A percentile compares a stretch with the other conserved stretches of the same genome.
Evolutionary conservation across 2,113 vertebrate genomes (phyloP).

Genomic region (Atherinomorus stipes): DNA sequence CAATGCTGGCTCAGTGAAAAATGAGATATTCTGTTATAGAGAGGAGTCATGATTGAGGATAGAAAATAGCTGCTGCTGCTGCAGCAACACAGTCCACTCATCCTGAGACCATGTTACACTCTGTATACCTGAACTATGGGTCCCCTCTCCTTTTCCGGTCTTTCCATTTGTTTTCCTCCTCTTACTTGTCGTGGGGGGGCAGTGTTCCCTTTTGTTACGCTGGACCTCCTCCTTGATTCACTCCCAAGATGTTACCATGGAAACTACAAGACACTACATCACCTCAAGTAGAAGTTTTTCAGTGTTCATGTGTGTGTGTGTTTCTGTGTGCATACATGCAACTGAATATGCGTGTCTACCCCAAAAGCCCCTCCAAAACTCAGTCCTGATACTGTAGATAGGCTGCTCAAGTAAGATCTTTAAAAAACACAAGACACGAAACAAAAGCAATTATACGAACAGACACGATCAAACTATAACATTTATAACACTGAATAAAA

Average conservation of each 20-base stretch:
- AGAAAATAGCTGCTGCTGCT: conserved; percentile 4
- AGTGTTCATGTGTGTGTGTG: conserved; percentile 36
- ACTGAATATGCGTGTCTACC: conserved; percentile 10
- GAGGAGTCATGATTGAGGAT: conserved; percentile 30
- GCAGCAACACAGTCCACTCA: conserved; percentile 5
- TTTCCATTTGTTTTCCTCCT: conserved; percentile 38
- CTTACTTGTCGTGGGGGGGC: conserved; percentile 72
- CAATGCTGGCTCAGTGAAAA: conserved; percentile 21
- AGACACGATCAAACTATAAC: not conserved
- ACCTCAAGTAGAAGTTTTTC: conserved; percentile 78
- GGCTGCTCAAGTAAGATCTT: not conserved
- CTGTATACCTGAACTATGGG: not conserved
- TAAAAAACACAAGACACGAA: not conserved
- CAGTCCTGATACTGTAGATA: not conserved
- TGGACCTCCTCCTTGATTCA: conserved; percentile 69
- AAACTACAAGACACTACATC: conserved; percentile 82
- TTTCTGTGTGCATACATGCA: conserved; percentile 22
- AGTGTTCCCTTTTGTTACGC: conserved; percentile 78
- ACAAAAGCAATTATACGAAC: conserved; percentile 4
- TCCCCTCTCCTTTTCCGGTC: conserved; percentile 16
- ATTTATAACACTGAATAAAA: conserved; percentile 33
- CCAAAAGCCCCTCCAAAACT: not conserved
- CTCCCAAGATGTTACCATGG: conserved; percentile 78
- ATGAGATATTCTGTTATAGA: conserved; percentile 31
- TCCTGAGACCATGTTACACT: conserved; percentile 5